A percentile compares a stretch with the other conserved stretches of the same genome.
phyloP scores from a whole-genome alignment of 2,888 invertebrate species.

The Chouioia cunea region DNA sequence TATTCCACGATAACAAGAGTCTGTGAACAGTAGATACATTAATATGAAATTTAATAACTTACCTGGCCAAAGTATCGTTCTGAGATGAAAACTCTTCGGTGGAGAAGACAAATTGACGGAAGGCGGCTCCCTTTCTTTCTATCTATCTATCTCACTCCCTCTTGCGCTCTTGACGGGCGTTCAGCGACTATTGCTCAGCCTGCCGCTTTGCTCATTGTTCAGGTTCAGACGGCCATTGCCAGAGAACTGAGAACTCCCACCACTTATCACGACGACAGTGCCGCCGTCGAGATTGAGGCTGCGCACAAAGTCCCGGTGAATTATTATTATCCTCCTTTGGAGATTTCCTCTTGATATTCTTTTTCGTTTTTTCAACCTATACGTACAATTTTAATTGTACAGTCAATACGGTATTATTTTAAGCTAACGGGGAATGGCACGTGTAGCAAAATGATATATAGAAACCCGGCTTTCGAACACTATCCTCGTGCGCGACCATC shows the following conservation, averaged over 20 bases:
- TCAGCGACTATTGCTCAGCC: no score
- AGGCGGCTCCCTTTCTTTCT: background rate
- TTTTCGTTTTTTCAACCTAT: no score
- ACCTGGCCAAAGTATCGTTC: no score
- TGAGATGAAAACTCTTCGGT: no score
- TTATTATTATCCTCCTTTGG: no score
- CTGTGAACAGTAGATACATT: no score
- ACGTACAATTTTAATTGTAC: no score
- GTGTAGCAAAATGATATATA: background rate
- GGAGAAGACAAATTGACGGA: background rate
- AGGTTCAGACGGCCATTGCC: slow-evolving; percentile 44
- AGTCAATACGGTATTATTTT: no score
- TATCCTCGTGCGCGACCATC: background rate
- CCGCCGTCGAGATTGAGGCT: slow-evolving; percentile 6
- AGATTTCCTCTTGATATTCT: no score
- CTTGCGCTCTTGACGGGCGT: background rate
- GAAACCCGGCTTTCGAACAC: background rate
- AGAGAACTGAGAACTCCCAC: no score
- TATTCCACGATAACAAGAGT: background rate
- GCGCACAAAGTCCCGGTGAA: slow-evolving; percentile 12
- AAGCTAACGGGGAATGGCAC: background rate
- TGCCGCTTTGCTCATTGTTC: slow-evolving; percentile 8
- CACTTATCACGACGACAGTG: slow-evolving; percentile 15
- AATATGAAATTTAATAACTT: no score
- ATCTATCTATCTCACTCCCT: no score